phyloP scores from a whole-genome alignment of 2,113 vertebrate species.

The Heterocephalus glaber region DNA sequence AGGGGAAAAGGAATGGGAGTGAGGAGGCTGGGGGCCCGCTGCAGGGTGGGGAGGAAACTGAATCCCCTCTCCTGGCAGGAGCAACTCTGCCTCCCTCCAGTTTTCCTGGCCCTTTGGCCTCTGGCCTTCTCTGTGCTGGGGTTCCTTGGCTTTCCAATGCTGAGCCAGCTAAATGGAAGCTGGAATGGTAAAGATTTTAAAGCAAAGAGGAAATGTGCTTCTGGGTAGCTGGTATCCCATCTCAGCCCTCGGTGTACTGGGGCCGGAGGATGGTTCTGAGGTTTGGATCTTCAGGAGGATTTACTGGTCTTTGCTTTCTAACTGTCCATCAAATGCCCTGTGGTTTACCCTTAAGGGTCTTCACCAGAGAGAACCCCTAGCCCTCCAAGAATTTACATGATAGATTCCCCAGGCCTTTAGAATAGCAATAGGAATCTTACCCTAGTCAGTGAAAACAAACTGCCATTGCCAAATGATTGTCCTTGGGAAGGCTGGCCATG shows the following conservation, averaged over 20 bases:
- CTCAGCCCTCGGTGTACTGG: neutral
- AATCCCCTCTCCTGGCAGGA: constrained; percentile 46
- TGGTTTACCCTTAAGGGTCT: neutral
- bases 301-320: neutral
- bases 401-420: neutral
- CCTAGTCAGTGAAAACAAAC: neutral
- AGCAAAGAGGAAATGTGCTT: neutral
- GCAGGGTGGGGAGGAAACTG: neutral
- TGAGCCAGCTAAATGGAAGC: neutral
- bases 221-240: neutral
- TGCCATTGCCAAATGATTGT: neutral
- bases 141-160: neutral
- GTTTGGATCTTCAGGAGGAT: neutral
- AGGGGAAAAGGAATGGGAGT: neutral
- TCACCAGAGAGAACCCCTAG: neutral
- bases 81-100: neutral
- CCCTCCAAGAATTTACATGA: neutral
- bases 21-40: neutral
- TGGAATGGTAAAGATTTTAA: constrained; percentile 30
- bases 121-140: constrained; percentile 21
- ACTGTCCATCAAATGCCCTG: neutral
- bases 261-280: neutral
- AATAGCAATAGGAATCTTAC: neutral
- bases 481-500: neutral
- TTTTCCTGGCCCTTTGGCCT: constrained; percentile 63